Conservation (phyloP, 2,797 vertebrate genomes). For the Margarornis squamiger region DNA sequence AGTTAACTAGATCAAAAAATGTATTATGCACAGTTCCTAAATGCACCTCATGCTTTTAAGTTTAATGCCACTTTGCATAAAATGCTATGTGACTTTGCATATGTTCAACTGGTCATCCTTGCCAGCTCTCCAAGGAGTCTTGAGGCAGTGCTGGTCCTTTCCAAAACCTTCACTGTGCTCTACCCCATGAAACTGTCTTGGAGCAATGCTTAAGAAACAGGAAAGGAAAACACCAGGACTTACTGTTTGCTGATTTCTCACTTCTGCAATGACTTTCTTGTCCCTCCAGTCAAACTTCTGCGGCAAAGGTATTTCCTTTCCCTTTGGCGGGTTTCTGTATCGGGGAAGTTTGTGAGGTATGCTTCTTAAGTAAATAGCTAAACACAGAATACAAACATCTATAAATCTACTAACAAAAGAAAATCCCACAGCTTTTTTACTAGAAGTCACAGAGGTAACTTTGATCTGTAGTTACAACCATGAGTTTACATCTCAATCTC, state of each 20-base stretch:
- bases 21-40: background rate
- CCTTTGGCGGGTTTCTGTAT: slow-evolving; percentile 57
- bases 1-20: background rate
- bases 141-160: background rate
- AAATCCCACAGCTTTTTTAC: background rate
- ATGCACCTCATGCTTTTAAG: background rate
- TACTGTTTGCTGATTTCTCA: slow-evolving; percentile 88
- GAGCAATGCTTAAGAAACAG: background rate
- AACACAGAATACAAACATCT: slow-evolving; percentile 34
- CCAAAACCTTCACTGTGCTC: background rate
- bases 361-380: slow-evolving; percentile 85
- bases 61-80: background rate
- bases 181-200: background rate
- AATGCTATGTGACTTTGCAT: background rate
- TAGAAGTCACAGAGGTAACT: background rate
- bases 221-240: slow-evolving; percentile 32
- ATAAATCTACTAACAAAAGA: background rate
- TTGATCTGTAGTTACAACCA: background rate
- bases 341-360: slow-evolving; percentile 68
- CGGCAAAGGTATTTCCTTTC: slow-evolving; percentile 69
- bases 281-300: slow-evolving; percentile 91
- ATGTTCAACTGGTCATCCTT: background rate
- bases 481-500: background rate
- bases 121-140: background rate
- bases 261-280: slow-evolving; percentile 81